These are phyloP conservation scores for Sinonovacula constricta DNA, from an alignment of 1,140 invertebrate species.

Conservation along the genomic window DNA sequence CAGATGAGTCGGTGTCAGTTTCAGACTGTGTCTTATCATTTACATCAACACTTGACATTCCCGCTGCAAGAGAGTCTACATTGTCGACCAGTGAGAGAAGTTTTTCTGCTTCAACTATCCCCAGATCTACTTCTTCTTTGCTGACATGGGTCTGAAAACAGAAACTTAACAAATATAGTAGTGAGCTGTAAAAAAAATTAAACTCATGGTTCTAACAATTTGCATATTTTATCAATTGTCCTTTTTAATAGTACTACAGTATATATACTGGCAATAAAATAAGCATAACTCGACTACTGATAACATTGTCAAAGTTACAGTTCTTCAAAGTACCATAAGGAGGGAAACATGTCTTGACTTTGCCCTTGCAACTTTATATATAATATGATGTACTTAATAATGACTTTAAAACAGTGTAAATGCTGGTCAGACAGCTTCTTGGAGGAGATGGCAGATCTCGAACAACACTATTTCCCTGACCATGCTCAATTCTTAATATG, in stretches of 20 bases:
- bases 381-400: too few relatives aligned
- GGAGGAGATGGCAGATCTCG: too few relatives aligned
- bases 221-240: background rate
- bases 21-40: too few relatives aligned
- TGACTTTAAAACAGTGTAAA: too few relatives aligned
- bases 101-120: slow-evolving; percentile 80
- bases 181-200: background rate
- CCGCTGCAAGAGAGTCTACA: background rate
- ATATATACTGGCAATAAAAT: too few relatives aligned
- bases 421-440: too few relatives aligned
- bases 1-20: too few relatives aligned
- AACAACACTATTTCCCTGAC: too few relatives aligned
- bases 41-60: too few relatives aligned
- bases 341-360: too few relatives aligned
- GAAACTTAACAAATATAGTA: background rate
- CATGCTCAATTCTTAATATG: too few relatives aligned
- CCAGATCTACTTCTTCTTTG: slow-evolving; percentile 81
- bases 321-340: background rate
- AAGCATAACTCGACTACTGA: background rate
- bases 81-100: slow-evolving; percentile 9
- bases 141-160: slow-evolving; percentile 73
- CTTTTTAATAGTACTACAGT: background rate
- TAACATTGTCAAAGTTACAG: background rate
- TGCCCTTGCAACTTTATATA: too few relatives aligned
- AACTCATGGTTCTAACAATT: background rate